phyloP scores from a whole-genome alignment of 1,140 invertebrate species.

The Cydia strobilella region DNA sequence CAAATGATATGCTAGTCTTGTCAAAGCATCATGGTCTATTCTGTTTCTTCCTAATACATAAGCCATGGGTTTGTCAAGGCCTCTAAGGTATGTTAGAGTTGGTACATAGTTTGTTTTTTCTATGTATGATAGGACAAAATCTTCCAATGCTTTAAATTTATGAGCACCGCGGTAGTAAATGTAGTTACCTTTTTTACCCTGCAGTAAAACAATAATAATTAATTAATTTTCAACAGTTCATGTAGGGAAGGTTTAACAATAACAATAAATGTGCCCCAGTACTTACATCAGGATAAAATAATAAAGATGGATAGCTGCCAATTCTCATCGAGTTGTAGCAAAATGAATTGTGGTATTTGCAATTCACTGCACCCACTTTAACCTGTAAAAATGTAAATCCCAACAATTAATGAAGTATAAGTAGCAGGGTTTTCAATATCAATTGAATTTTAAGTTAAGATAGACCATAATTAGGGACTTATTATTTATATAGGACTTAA shows the following conservation, averaged over 20 bases:
- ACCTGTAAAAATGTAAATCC: constrained; percentile 49
- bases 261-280: constrained; percentile 6
- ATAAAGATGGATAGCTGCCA: constrained; percentile 63
- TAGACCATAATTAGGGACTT: not conserved
- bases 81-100: constrained; percentile 43
- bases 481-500: constrained; percentile 19
- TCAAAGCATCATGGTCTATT: constrained; percentile 51
- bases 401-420: not conserved
- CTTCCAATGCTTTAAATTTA: constrained; percentile 59
- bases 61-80: constrained; percentile 52
- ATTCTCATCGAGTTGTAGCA: constrained; percentile 71
- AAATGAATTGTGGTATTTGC: constrained; percentile 71
- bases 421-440: too few species aligned
- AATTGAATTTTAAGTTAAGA: not conserved
- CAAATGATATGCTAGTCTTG: constrained; percentile 62
- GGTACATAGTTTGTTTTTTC: constrained; percentile 53
- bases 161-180: constrained; percentile 57
- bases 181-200: constrained; percentile 64
- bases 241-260: not conserved
- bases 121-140: constrained; percentile 58
- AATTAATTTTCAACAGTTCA: constrained; percentile 13
- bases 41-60: constrained; percentile 61
- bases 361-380: constrained; percentile 70
- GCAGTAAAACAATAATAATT: constrained; percentile 23
- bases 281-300: constrained; percentile 75